A percentile compares a stretch with the other conserved stretches of the same genome.
Conservation (phyloP, 2,797 vertebrate species). For the Oophaga sylvatica region DNA sequence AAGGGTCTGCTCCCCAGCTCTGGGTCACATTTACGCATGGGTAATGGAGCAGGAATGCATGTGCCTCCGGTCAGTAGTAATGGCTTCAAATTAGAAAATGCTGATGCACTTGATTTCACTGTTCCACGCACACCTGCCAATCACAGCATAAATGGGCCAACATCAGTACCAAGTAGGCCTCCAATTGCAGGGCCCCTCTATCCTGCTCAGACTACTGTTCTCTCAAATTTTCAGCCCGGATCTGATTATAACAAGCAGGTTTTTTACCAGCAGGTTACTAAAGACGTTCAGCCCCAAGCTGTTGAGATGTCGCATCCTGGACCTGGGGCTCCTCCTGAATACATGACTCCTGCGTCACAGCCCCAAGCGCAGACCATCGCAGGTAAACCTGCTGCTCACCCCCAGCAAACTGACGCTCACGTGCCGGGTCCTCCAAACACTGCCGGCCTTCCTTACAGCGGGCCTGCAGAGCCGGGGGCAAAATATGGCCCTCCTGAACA, state of each 20-base stretch:
- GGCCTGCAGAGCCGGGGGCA: conserved; percentile 57
- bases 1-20: conserved; percentile 68
- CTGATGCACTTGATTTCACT: conserved; percentile 85
- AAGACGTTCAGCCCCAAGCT: conserved; percentile 83
- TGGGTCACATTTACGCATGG: conserved; percentile 65
- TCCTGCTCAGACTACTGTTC: conserved; percentile 67
- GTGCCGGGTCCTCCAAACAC: conserved; percentile 62
- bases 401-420: conserved; percentile 63
- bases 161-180: conserved; percentile 62
- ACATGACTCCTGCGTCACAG: conserved; percentile 65
- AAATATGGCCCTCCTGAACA: conserved; percentile 64
- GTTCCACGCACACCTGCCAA: conserved; percentile 78
- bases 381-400: conserved; percentile 49
- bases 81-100: conserved; percentile 67
- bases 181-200: conserved; percentile 60
- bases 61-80: conserved; percentile 66
- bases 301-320: conserved; percentile 68
- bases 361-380: conserved; percentile 61
- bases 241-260: conserved; percentile 74
- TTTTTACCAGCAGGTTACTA: conserved; percentile 95
- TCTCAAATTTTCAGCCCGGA: conserved; percentile 61
- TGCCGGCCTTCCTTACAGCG: conserved; percentile 62
- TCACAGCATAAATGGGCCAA: conserved; percentile 66
- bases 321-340: conserved; percentile 53
- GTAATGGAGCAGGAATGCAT: conserved; percentile 56